Evolutionary conservation across 2,113 vertebrate genomes (phyloP), one percentile per base, ranked within the genome.

Genomic region (Morphnarchus princeps): DNA sequence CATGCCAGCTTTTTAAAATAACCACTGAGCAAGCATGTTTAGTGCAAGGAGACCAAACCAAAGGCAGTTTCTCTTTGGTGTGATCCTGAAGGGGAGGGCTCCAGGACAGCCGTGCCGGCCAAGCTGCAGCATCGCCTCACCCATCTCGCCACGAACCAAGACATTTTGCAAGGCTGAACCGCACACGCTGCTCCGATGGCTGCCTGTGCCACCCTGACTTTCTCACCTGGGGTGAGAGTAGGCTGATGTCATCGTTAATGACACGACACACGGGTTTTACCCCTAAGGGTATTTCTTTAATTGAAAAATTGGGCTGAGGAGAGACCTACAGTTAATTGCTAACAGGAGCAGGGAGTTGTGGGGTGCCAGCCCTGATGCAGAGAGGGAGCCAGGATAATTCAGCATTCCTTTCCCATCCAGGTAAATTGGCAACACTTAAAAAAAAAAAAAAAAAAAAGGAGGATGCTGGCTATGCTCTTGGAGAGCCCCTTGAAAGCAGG

Each of bases 111-210:
- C 3, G 3, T 26, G 29, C 7, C 0, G 0, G 32, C 63, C 2
- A 2, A 94, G 70, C 38, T 21, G 11, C 66, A 45, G 82, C 62
- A n/a, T 73, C 4, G 0, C 57, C 49, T 87, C 62, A 40, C 55
- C 36, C 31, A 10, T 21, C 52, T 82, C 31, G 10, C 26, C 36
- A 14, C 0, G 29, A 16, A 36, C 26, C 47, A 32, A n/a, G 36
- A 10, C 0, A 3, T 79, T 89, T 74, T 42, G 28, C 58, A 49
- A 52, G 45, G 85, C 45, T 69, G 70, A 90, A 29, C 16, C 1
- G 2, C 13, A 4, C 24, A 11, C 0, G 0, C 36, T 2, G 3
- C 31, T 62, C 62, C 3, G 1, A 9, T 1, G 11, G 59, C 54
- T 83, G 54, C 18, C 43, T 0, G 1, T 19, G 67, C 28, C 43